Evolutionary conservation across 2,888 invertebrate species (phyloP).

Genomic region (Dendrolimus pini): DNA sequence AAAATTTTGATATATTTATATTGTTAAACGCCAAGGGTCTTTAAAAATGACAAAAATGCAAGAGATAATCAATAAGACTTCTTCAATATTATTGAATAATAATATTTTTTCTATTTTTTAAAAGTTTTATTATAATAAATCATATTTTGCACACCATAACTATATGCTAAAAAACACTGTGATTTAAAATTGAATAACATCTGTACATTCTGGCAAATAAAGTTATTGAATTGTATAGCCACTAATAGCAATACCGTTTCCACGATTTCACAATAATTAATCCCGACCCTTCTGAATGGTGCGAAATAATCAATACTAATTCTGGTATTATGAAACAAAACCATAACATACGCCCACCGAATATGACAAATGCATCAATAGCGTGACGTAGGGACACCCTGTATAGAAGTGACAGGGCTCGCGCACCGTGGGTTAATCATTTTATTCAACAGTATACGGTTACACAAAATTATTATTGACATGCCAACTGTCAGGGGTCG

Average conservation of each 20-base stretch:
- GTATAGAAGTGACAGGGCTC: constrained; percentile 9
- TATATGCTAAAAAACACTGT: too few species aligned
- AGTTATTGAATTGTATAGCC: neutral
- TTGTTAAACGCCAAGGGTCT: too few species aligned
- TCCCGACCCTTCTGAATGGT: neutral
- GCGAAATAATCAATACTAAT: neutral
- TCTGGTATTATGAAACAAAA: constrained; percentile 5
- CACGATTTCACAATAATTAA: neutral
- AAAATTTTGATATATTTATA: too few species aligned
- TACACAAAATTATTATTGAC: constrained; percentile 69
- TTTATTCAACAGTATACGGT: constrained; percentile 70
- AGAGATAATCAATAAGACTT: too few species aligned
- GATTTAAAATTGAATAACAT: too few species aligned
- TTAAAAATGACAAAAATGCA: too few species aligned
- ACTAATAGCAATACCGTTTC: neutral
- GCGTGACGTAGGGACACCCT: constrained; percentile 21
- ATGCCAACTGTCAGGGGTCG: constrained; percentile 60
- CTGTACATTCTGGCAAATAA: too few species aligned
- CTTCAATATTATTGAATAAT: too few species aligned
- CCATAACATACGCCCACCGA: constrained; percentile 1
- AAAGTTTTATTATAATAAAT: too few species aligned
- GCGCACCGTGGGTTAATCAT: constrained; percentile 59
- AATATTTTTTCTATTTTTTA: too few species aligned
- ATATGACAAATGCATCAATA: constrained; percentile 19
- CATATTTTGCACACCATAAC: too few species aligned